These are phyloP conservation scores for Smittia sp. DNA, from an alignment of 2,888 invertebrate genomes.

Conservation along the genomic window DNA sequence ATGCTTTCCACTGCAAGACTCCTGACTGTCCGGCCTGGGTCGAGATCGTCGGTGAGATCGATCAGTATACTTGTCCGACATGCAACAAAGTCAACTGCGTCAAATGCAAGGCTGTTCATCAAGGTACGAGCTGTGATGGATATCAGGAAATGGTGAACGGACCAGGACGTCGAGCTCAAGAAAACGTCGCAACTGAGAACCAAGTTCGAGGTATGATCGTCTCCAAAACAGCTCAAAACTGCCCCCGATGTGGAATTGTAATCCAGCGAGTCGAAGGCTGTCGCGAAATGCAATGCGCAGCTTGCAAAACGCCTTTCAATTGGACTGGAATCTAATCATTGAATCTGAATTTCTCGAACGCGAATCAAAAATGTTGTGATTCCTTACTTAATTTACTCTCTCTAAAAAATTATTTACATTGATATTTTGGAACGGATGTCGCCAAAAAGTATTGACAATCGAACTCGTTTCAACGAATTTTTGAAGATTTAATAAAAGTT, in stretches of 20 bases:
- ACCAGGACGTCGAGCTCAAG: background rate
- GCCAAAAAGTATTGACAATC: too few relatives aligned
- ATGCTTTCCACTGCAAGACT: conserved; percentile 1
- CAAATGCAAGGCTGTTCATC: background rate
- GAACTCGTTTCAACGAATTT: too few relatives aligned
- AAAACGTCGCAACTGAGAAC: background rate
- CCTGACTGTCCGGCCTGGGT: background rate
- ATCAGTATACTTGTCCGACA: background rate
- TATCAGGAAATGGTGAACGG: background rate
- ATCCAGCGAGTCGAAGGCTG: background rate
- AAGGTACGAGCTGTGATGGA: background rate
- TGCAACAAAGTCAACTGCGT: background rate
- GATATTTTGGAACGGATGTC: too few relatives aligned
- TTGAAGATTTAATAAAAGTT: too few relatives aligned
- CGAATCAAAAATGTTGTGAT: too few relatives aligned
- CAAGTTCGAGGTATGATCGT: background rate
- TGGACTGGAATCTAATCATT: background rate
- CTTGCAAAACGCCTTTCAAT: background rate
- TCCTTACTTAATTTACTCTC: too few relatives aligned
- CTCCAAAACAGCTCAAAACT: background rate
- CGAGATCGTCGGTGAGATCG: background rate
- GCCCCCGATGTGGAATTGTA: background rate
- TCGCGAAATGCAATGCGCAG: background rate
- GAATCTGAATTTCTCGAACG: too few relatives aligned
- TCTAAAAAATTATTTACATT: too few relatives aligned